Conservation (phyloP, 2,113 vertebrate genomes). For the Peromyscus californicus region DNA sequence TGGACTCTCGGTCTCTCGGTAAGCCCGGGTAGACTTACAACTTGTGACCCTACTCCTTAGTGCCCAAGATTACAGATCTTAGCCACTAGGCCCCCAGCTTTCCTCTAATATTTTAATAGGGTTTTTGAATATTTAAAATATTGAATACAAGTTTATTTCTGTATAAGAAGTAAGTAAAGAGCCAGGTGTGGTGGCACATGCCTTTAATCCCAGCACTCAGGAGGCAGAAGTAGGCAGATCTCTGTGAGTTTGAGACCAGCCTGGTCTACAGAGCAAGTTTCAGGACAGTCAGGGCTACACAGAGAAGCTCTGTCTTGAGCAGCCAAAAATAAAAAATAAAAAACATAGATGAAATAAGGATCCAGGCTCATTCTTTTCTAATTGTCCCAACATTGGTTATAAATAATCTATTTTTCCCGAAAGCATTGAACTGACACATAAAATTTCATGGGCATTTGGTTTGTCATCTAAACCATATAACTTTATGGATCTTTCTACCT, state of each 20-base stretch:
- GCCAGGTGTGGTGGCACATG: neutral
- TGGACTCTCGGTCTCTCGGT: neutral
- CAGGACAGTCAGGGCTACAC: neutral
- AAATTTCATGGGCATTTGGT: neutral
- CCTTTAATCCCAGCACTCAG: neutral
- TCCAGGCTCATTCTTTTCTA: conserved; percentile 1
- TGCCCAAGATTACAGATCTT: neutral
- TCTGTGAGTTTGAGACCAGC: neutral
- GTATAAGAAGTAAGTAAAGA: neutral
- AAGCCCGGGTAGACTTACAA: neutral
- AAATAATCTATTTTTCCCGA: conserved; percentile 11
- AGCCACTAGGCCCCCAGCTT: neutral
- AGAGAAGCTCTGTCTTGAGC: neutral
- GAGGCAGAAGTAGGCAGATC: neutral
- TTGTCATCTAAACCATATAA: conserved; percentile 14
- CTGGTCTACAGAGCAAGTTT: neutral
- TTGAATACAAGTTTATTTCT: conserved; percentile 7
- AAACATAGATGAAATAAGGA: neutral
- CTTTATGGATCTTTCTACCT: neutral
- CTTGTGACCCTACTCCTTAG: neutral
- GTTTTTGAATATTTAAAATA: conserved; percentile 38
- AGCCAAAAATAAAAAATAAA: too few relatives aligned
- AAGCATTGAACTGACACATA: conserved; percentile 2
- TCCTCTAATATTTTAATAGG: neutral
- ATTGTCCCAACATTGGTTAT: neutral